phyloP scores from a whole-genome alignment of 2,888 invertebrate species.

The Eumerus sabulonum region DNA sequence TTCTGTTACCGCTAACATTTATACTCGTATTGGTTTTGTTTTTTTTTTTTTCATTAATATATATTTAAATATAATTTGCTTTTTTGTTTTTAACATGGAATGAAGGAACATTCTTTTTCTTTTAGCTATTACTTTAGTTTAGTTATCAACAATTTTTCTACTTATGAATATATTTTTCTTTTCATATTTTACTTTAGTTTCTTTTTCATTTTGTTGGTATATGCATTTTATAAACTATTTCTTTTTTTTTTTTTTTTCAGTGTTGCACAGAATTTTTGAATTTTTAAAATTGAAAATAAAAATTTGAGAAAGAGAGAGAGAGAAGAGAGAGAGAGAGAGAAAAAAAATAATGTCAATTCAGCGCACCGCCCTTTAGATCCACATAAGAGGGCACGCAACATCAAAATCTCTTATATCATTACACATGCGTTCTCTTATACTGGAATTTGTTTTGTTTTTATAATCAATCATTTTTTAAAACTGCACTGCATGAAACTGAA shows the following conservation, averaged over 20 bases:
- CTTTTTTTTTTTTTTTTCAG: slow-evolving; percentile 2
- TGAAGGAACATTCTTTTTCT: slow-evolving; percentile 67
- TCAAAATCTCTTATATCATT: slow-evolving; percentile 39
- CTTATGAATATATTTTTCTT: slow-evolving; percentile 55
- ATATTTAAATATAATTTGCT: slow-evolving; percentile 34
- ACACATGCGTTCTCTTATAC: slow-evolving; percentile 46
- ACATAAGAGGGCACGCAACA: slow-evolving; percentile 57
- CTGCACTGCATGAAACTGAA: slow-evolving; percentile 69
- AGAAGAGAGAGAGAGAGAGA: too few relatives aligned
- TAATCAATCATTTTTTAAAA: too few relatives aligned
- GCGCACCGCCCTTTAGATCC: slow-evolving; percentile 61
- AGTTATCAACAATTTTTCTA: slow-evolving; percentile 67
- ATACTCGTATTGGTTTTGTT: slow-evolving; percentile 3
- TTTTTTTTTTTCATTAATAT: slow-evolving; percentile 29
- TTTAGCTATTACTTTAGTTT: slow-evolving; percentile 58
- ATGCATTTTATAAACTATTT: slow-evolving; percentile 47
- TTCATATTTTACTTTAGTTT: slow-evolving; percentile 1
- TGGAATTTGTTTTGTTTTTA: slow-evolving; percentile 24
- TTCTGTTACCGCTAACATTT: too few relatives aligned
- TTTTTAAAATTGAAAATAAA: slow-evolving; percentile 26
- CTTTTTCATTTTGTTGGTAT: slow-evolving; percentile 20
- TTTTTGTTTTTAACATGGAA: slow-evolving; percentile 65
- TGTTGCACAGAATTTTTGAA: too few relatives aligned
- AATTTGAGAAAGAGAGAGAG: too few relatives aligned
- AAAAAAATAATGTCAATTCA: slow-evolving; percentile 40